These are phyloP conservation scores for Hoplias malabaricus DNA, from an alignment of 2,113 vertebrate species.

Conservation along the genomic window DNA sequence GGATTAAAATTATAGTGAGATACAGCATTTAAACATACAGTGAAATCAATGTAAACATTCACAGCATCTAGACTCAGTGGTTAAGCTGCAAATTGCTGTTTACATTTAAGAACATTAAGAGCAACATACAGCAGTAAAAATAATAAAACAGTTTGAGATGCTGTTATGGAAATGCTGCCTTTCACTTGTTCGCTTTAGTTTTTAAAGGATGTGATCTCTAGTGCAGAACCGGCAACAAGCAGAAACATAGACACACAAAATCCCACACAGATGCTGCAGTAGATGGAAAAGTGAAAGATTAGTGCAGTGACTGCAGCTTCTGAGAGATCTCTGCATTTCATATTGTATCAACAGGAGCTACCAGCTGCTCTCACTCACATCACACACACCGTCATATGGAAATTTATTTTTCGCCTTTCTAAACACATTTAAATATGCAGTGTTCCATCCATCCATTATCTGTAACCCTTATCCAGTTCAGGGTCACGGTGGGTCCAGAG, in stretches of 20 bases:
- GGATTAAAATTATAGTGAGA: too few relatives aligned
- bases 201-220: not conserved
- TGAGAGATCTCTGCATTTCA: not conserved
- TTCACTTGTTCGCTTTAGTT: not conserved
- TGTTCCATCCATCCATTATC: too few relatives aligned
- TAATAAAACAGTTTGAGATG: not conserved
- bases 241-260: conserved; percentile 5
- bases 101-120: too few relatives aligned
- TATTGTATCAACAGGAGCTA: not conserved
- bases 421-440: too few relatives aligned
- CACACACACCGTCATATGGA: too few relatives aligned
- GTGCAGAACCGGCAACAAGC: not conserved
- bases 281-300: conserved; percentile 3
- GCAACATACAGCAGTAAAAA: not conserved
- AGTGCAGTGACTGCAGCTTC: conserved; percentile 9
- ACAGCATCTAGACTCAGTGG: too few relatives aligned
- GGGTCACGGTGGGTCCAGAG: too few relatives aligned
- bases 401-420: too few relatives aligned
- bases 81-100: too few relatives aligned
- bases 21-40: too few relatives aligned
- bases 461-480: too few relatives aligned
- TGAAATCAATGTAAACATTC: too few relatives aligned
- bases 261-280: conserved; percentile 34
- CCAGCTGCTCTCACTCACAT: not conserved
- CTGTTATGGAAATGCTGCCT: conserved; percentile 26